Conservation (phyloP, 35 echinoderm and acorn worm species). For the Hemicentrotus pulcherrimus region DNA sequence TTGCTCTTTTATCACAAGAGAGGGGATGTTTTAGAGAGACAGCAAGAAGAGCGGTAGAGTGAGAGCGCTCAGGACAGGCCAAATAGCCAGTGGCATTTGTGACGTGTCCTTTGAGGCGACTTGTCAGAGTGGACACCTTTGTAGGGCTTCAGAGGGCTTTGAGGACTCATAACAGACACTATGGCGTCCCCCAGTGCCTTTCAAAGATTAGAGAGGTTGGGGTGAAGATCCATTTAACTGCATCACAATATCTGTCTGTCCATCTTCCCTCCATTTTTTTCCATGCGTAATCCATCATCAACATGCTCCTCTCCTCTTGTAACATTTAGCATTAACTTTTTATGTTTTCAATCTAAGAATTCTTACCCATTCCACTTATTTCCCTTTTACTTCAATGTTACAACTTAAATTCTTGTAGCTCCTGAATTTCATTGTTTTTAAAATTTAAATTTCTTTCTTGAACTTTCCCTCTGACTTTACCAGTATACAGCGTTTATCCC, state of each 20-base stretch:
- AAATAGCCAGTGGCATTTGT: slow-evolving; percentile 40
- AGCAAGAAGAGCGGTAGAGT: neutral
- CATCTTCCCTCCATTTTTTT: neutral
- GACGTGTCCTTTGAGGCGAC: slow-evolving; percentile 16
- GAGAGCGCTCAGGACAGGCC: slow-evolving; percentile 7
- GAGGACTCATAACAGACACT: slow-evolving; percentile 46
- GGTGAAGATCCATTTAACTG: slow-evolving; percentile 48
- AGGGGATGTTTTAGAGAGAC: neutral
- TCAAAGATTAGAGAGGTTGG: slow-evolving; percentile 48
- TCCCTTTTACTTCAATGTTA: too few relatives aligned
- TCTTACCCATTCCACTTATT: too few relatives aligned
- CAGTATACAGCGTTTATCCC: too few relatives aligned
- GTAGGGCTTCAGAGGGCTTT: slow-evolving; percentile 26
- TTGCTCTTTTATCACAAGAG: slow-evolving; percentile 46
- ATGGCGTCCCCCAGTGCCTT: slow-evolving; percentile 41
- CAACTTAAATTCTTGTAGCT: too few relatives aligned
- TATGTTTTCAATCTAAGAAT: too few relatives aligned
- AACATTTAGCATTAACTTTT: neutral
- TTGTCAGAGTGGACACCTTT: slow-evolving; percentile 48
- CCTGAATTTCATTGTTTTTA: too few relatives aligned
- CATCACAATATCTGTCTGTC: slow-evolving; percentile 44
- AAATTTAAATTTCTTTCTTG: too few relatives aligned
- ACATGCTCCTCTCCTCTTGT: neutral
- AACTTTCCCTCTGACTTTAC: too few relatives aligned
- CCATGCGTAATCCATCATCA: neutral